phyloP scores from a whole-genome alignment of 1,140 invertebrate species.

The Drosophila punjabiensis region DNA sequence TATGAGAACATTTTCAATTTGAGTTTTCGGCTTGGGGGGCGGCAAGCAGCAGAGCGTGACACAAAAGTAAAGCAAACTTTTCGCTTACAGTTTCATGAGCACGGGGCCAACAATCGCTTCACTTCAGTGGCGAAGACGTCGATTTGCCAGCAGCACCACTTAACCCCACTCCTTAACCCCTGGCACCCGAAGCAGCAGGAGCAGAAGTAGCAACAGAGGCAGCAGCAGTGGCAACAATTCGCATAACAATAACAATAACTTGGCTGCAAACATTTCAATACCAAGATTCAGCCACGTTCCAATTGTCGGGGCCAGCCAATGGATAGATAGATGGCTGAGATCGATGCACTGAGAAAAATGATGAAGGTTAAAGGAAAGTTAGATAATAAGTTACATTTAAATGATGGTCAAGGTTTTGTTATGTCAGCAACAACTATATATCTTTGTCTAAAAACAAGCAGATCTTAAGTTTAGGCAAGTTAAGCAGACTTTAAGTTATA shows the following conservation, averaged over 20 bases:
- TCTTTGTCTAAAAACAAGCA: too few species aligned
- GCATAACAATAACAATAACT: slow-evolving; percentile 83
- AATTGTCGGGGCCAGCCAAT: slow-evolving; percentile 57
- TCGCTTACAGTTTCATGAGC: slow-evolving; percentile 78
- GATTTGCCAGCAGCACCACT: slow-evolving; percentile 62
- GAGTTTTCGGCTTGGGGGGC: slow-evolving; percentile 19
- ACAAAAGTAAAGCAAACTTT: slow-evolving; percentile 83
- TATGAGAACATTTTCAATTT: slow-evolving; percentile 83
- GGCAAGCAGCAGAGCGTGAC: slow-evolving; percentile 77
- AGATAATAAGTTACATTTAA: too few species aligned
- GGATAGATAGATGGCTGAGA: slow-evolving; percentile 57
- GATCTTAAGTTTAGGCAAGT: too few species aligned
- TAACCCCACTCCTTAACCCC: slow-evolving; percentile 19
- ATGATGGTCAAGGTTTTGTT: too few species aligned
- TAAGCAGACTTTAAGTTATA: too few species aligned
- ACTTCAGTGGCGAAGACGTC: slow-evolving; percentile 60
- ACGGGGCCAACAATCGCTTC: slow-evolving; percentile 61
- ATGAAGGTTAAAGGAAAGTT: too few species aligned
- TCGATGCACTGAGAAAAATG: not conserved
- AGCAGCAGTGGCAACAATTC: slow-evolving; percentile 50
- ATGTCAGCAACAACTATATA: too few species aligned
- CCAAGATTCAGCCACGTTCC: slow-evolving; percentile 73
- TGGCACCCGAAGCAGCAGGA: not conserved
- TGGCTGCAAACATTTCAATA: slow-evolving; percentile 81
- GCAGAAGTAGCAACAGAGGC: slow-evolving; percentile 16